Base-by-base conservation (phyloP, 2,797 vertebrate genomes). In the Syngnathus acus region DNA sequence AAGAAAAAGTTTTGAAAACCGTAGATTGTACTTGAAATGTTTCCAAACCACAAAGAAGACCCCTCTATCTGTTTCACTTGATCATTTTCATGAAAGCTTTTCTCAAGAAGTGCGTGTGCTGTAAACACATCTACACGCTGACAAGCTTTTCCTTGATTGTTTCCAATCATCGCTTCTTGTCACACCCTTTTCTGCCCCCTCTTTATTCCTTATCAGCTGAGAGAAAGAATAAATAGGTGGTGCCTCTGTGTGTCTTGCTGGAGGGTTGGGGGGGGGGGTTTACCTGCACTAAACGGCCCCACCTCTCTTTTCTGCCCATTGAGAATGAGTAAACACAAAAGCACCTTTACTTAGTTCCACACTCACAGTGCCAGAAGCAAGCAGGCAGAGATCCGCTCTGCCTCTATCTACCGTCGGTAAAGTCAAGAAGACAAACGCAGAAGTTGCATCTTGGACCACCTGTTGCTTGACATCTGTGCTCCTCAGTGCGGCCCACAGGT, bases 281-380 rank as follows among this genome's bases (percentile, higher is more conserved):
- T 85, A 87, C 84, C 79, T 86, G 83, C 71, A 9, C 64, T 69
- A 64, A 77, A 69, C 68, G 66, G 90, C 89, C 85, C 89, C 87
- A 81, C 90, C 88, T 87, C 84, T 81, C 79, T 79, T 55, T 65
- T 59, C 68, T 79, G 82, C 73, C 67, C 76, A 73, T 68, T 78
- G 71, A 82, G 80, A 85, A 76, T 85, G 81, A 88, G 89, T 89
- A 90, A 92, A 92, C 88, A 90, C 74, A 76, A 71, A 83, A 82
- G 71, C 83, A 89, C 85, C 87, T 86, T 86, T 85, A 68, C 87
- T 87, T 75, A 84, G 83, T 78, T 85, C 69, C 65, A 77, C 78
- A 75, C 70, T 85, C 75, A 72, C 67, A 78, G 78, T 78, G 66
- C 32, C 73, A 75, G 71, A 71, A 62, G 14, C 69, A 68, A 63